Conservation (phyloP, 1,140 invertebrate species). For the Helicoverpa zea region DNA sequence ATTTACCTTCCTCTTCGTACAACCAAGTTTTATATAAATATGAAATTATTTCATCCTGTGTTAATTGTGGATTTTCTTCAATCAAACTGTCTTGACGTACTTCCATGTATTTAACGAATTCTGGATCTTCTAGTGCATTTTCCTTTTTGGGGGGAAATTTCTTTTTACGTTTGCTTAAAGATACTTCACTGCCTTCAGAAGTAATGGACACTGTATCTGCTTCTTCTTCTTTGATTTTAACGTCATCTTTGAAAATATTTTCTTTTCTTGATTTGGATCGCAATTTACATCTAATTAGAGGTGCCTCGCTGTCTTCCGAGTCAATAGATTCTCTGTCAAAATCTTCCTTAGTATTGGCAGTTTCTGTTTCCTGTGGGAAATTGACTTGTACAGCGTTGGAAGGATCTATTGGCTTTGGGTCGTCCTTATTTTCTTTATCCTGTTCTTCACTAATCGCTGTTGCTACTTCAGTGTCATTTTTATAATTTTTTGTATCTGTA, state of each 20-base stretch:
- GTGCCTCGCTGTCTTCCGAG: conserved; percentile 57
- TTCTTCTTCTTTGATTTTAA: conserved; percentile 59
- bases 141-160: conserved; percentile 51
- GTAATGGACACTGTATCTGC: conserved; percentile 69
- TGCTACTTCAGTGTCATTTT: not conserved
- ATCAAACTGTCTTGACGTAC: conserved; percentile 83
- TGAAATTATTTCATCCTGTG: conserved; percentile 83
- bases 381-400: not conserved
- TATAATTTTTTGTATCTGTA: not conserved
- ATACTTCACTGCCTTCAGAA: conserved; percentile 64
- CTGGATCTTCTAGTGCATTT: conserved; percentile 68
- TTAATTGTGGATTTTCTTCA: conserved; percentile 85
- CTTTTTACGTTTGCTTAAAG: conserved; percentile 62
- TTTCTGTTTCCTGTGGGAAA: not conserved
- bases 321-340: conserved; percentile 62
- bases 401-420: not conserved
- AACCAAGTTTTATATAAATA: conserved; percentile 87
- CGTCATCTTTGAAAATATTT: conserved; percentile 22
- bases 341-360: conserved; percentile 43
- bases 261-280: conserved; percentile 40
- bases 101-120: conserved; percentile 87
- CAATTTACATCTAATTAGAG: conserved; percentile 53
- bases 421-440: not conserved
- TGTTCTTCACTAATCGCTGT: not conserved
- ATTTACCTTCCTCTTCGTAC: conserved; percentile 81